Conservation (phyloP, 2,797 vertebrate genomes). For the Emys orbicularis region DNA sequence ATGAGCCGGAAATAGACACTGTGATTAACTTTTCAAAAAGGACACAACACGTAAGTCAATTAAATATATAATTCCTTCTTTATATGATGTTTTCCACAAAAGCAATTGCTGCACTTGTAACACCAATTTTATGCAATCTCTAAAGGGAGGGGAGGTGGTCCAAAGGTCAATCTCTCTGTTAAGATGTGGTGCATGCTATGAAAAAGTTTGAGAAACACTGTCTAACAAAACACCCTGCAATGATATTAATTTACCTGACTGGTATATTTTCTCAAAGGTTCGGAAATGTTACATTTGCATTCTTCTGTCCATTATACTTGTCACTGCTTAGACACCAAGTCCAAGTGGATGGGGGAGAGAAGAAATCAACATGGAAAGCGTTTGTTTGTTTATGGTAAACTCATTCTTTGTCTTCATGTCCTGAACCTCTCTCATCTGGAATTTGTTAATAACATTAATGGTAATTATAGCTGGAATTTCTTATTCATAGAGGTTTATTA, state of each 20-base stretch:
- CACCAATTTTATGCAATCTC: not conserved
- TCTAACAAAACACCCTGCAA: not conserved
- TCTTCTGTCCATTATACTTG: not conserved
- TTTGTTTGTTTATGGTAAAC: not conserved
- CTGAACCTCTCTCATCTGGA: not conserved
- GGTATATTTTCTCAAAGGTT: not conserved
- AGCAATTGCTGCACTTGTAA: not conserved
- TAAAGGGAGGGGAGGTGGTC: not conserved
- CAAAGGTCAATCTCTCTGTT: no score
- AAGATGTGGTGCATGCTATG: not conserved
- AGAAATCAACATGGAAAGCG: not conserved
- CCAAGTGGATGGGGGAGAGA: not conserved
- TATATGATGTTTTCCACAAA: not conserved
- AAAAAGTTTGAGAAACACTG: not conserved
- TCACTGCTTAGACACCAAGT: not conserved
- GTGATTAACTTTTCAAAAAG: not conserved
- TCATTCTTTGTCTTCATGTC: not conserved
- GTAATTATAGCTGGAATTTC: no score
- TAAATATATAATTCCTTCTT: not conserved
- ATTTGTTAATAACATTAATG: not conserved
- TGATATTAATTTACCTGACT: accelerated
- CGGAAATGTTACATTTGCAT: not conserved
- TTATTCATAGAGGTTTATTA: not conserved
- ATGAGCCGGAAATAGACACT: not conserved
- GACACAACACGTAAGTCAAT: accelerated